phyloP scores from a whole-genome alignment of 2,113 vertebrate genomes.

The Pygoscelis antarcticus region DNA sequence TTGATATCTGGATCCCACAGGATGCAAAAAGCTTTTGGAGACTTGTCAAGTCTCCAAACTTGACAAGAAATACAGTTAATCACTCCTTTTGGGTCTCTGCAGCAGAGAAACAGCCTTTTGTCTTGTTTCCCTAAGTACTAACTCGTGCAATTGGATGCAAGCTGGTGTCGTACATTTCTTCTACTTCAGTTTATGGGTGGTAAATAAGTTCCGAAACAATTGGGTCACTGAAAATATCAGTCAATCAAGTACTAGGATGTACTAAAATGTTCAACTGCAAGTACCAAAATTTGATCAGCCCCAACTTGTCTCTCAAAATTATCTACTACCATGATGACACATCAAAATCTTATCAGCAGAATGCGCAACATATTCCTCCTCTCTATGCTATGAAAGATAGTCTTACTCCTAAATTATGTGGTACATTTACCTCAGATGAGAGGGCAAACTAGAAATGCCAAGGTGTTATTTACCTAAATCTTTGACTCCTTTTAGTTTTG shows the following conservation, averaged over 20 bases:
- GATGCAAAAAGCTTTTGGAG: not conserved
- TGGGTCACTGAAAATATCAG: not conserved
- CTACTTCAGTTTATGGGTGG: not conserved
- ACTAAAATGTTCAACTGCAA: not conserved
- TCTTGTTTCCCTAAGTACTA: not conserved
- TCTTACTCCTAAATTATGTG: not conserved
- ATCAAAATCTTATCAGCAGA: not conserved
- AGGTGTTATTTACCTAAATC: not conserved
- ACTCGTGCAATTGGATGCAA: rapidly evolving
- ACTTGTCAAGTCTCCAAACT: not conserved
- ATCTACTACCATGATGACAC: not conserved
- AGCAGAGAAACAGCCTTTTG: not conserved
- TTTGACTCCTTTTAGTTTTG: not conserved
- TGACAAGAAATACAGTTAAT: not conserved
- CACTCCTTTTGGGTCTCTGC: not conserved
- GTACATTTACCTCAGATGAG: not conserved
- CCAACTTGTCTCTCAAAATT: not conserved
- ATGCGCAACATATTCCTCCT: not conserved
- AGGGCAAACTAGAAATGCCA: not conserved
- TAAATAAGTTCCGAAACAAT: not conserved
- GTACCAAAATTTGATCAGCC: not conserved
- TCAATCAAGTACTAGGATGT: not conserved
- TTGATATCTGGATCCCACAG: not conserved
- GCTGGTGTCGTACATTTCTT: not conserved
- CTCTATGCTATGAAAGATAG: not conserved